Base-by-base conservation (phyloP, 2,113 vertebrate genomes). In the Orcinus orca region DNA sequence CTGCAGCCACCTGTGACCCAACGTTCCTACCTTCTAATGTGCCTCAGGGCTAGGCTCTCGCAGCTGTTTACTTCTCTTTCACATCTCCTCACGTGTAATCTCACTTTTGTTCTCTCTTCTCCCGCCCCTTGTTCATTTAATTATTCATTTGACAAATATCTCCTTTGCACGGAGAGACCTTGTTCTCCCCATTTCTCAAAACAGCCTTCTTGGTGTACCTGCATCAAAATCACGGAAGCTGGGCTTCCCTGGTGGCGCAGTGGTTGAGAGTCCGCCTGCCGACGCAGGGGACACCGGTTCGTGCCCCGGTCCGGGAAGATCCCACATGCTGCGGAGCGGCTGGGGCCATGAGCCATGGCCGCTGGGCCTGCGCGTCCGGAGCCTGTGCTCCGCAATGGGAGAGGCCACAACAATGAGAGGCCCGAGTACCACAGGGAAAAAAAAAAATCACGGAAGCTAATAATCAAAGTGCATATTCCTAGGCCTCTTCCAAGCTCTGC, bases 1-100 rank as follows among this genome's bases (percentile, higher is more conserved):
- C 88, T 76, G 6, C 80, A 76, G 88, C 81, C 96, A 97, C 96
- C 90, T 97, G 96, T 95, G 96, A 95, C 84, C 77, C 77, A 83
- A 82, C 85, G 47, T 77, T 80, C 38, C 93, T 85, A 95, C 88
- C 90, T 90, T 77, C 91, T 74, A 41, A 65, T 20, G 71, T 41
- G 95, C 86, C 62, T 17, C 87, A 6, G 63, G 95, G 60, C 10
- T 17, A 73, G 90, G 81, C 23, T 94, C 90, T 76, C 44, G 71
- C 55, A 53, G 33, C 88, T 92, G 81, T 88, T 90, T 9, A 50
- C 86, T 90, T 53, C 76, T 47, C 53, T 63, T 55, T 41, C 38
- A 6, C 10, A 10, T 93, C 73, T 88, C 53, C 62, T 38, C 85
- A 47, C 67, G 74, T 85, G 60, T 41, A 36, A 91, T 85, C 76